phyloP scores from a whole-genome alignment of 2,797 vertebrate genomes.

The Spea hammondii region DNA sequence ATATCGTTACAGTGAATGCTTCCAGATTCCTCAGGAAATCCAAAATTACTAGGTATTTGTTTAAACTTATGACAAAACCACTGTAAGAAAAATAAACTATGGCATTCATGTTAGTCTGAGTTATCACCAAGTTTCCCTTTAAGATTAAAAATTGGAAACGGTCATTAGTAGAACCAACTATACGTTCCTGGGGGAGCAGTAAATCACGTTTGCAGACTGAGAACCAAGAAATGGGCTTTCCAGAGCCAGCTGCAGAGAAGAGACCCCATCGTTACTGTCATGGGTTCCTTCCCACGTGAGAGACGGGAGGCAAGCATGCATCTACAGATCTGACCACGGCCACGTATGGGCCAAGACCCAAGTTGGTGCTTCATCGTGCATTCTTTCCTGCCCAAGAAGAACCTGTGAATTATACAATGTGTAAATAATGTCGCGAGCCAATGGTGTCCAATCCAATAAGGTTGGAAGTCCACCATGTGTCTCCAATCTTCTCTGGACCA shows the following conservation, averaged over 20 bases:
- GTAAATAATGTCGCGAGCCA: no score
- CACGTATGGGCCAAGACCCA: no score
- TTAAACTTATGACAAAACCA: constrained; percentile 2
- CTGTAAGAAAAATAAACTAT: constrained; percentile 23
- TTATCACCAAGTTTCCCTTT: constrained; percentile 16
- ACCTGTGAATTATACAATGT: no score
- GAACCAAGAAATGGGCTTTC: neutral
- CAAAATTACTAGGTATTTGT: constrained; percentile 11
- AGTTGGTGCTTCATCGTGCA: no score
- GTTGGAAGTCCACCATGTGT: no score
- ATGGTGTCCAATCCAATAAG: no score
- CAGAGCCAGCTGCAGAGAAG: neutral
- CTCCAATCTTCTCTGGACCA: no score
- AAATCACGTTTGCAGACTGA: constrained; percentile 5
- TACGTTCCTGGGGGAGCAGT: neutral
- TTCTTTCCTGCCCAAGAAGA: no score
- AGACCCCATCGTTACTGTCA: no score
- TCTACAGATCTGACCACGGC: no score
- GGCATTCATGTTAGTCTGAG: constrained; percentile 5
- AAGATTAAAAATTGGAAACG: constrained; percentile 15
- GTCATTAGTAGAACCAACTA: constrained; percentile 5
- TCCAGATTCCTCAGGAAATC: constrained; percentile 15
- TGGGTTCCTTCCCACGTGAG: no score
- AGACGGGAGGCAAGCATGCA: no score
- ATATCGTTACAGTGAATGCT: neutral